Evolutionary conservation across 30 jellyfish, hydroid and myxozoan genomes (phyloP).

Genomic region (Haliclystus octoradiatus): DNA sequence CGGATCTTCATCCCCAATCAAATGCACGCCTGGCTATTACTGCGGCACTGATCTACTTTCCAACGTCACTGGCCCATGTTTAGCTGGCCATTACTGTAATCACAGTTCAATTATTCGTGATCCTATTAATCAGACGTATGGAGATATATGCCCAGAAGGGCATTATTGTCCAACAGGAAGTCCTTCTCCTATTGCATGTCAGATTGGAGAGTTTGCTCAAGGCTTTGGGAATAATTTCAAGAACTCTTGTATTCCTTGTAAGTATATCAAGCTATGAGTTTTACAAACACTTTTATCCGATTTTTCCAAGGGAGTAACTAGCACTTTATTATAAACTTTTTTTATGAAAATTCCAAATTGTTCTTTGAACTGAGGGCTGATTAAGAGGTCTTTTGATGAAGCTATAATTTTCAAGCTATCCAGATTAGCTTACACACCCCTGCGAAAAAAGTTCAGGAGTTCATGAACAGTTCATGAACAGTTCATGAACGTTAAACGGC

Average conservation of each 20-base stretch:
- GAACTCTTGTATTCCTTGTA: slow-evolving; percentile 84
- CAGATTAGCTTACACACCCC: no score
- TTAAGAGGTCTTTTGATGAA: no score
- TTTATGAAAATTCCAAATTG: no score
- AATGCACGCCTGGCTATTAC: slow-evolving; percentile 79
- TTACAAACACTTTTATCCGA: no score
- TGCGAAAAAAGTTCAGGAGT: no score
- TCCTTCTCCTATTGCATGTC: slow-evolving; percentile 81
- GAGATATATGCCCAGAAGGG: slow-evolving; percentile 97
- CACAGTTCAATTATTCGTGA: slow-evolving; percentile 79
- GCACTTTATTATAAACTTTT: no score
- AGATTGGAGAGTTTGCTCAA: slow-evolving; percentile 81
- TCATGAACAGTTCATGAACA: no score
- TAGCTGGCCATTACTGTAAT: slow-evolving; percentile 75
- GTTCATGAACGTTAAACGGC: no score
- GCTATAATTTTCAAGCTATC: no score
- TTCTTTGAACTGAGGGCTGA: no score
- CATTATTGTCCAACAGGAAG: slow-evolving; percentile 78
- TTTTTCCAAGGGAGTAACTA: no score
- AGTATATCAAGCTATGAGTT: slow-evolving; percentile 6
- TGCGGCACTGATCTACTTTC: slow-evolving; percentile 50
- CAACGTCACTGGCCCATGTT: slow-evolving; percentile 65
- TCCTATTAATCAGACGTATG: slow-evolving; percentile 87
- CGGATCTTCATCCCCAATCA: slow-evolving; percentile 63
- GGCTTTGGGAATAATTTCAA: slow-evolving; percentile 86